Conservation (phyloP, 2,888 invertebrate genomes). For the Horisme vitalbata region DNA sequence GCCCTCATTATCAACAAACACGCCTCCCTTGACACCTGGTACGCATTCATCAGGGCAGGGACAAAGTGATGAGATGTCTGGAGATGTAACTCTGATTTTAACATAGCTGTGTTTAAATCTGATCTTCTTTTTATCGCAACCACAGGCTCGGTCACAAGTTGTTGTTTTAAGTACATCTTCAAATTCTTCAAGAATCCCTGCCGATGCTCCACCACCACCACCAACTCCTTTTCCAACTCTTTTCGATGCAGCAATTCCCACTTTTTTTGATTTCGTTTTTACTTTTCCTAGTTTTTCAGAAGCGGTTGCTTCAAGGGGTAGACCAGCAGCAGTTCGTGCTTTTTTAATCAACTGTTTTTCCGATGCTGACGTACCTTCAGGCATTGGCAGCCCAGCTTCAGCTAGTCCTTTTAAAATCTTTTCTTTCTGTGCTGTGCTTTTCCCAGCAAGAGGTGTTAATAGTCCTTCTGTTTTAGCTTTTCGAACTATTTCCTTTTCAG, state of each 20-base stretch:
- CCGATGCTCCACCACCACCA: constrained; percentile 23
- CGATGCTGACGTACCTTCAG: constrained; percentile 26
- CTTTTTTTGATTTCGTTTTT: constrained; percentile 45
- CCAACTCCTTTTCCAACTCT: constrained; percentile 13
- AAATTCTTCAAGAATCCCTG: constrained; percentile 47
- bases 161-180: constrained; percentile 59
- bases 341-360: constrained; percentile 45
- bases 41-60: constrained; percentile 61
- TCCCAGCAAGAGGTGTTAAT: constrained; percentile 35
- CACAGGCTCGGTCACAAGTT: constrained; percentile 61
- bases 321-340: constrained; percentile 37
- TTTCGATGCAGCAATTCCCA: constrained; percentile 28
- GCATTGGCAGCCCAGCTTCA: constrained; percentile 35
- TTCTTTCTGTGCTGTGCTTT: constrained; percentile 33
- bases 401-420: constrained; percentile 30
- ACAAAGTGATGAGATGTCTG: constrained; percentile 61
- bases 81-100: constrained; percentile 64
- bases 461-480: constrained; percentile 32
- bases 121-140: constrained; percentile 66
- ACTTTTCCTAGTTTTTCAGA: constrained; percentile 47
- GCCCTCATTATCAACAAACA: constrained; percentile 61
- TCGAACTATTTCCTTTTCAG: constrained; percentile 19
- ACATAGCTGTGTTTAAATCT: constrained; percentile 67
- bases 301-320: constrained; percentile 42
- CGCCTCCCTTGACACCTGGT: constrained; percentile 56